These are phyloP conservation scores for Euthynnus affinis DNA, from an alignment of 2,797 vertebrate genomes.

Conservation along the genomic window DNA sequence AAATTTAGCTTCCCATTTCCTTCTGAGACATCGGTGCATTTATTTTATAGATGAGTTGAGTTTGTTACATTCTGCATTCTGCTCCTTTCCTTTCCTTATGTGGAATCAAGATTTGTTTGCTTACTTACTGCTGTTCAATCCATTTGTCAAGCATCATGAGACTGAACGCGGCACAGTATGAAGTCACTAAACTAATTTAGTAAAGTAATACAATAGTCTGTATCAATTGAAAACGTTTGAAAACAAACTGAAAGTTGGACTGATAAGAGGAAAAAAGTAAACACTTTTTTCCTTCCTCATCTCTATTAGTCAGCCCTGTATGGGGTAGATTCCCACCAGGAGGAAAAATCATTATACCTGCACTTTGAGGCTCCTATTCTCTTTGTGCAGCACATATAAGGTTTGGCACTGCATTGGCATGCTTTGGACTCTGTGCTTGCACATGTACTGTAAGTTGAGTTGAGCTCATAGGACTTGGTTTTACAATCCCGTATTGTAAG, in stretches of 20 bases:
- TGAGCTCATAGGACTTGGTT: too few relatives aligned
- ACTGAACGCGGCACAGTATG: constrained; percentile 28
- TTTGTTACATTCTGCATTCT: constrained; percentile 15
- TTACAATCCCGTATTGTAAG: too few relatives aligned
- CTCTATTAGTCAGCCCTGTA: constrained; percentile 36
- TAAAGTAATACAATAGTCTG: constrained; percentile 2
- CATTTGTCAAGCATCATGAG: constrained; percentile 19
- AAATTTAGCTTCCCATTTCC: background rate
- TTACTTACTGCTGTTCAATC: constrained; percentile 11
- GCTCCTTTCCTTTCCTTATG: background rate
- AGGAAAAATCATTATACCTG: constrained; percentile 58
- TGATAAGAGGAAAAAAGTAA: constrained; percentile 22
- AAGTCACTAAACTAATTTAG: constrained; percentile 37
- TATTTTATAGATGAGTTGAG: background rate
- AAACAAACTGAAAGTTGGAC: constrained; percentile 33
- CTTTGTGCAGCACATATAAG: constrained; percentile 37
- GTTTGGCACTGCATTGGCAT: background rate
- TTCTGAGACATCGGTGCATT: background rate
- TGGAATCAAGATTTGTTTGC: constrained; percentile 21
- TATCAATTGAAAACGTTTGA: constrained; percentile 38
- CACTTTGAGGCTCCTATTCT: constrained; percentile 36
- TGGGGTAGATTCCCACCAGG: constrained; percentile 27
- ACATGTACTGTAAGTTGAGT: constrained; percentile 23
- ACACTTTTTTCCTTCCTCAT: constrained; percentile 4
- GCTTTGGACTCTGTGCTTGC: background rate